phyloP scores from a whole-genome alignment of 1,140 invertebrate species.

The Leptopilina clavipes region DNA sequence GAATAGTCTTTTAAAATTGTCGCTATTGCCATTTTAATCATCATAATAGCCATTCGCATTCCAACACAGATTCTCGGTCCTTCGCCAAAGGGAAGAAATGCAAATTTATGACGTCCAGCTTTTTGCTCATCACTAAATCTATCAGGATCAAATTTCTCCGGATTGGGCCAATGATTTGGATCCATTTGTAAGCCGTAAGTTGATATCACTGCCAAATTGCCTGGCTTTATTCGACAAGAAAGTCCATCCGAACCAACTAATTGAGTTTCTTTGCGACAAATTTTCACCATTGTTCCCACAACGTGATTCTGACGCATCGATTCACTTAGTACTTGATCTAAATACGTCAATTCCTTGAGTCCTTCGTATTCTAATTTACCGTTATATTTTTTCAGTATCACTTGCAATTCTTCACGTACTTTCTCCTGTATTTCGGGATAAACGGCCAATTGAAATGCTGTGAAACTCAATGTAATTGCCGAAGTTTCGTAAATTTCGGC shows the following conservation, averaged over 20 bases:
- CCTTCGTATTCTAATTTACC: no score
- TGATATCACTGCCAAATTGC: conserved; percentile 48
- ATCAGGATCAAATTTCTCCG: conserved; percentile 75
- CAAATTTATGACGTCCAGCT: conserved; percentile 53
- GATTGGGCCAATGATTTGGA: conserved; percentile 72
- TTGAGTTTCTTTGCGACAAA: conserved; percentile 47
- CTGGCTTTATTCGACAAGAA: conserved; percentile 45
- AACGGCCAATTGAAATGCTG: conserved; percentile 39
- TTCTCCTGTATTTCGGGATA: no score
- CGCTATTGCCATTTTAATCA: conserved; percentile 41
- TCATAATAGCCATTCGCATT: conserved; percentile 47
- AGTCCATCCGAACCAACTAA: conserved; percentile 56
- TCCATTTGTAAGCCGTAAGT: conserved; percentile 57
- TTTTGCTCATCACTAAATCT: conserved; percentile 66
- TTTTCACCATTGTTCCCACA: conserved; percentile 37
- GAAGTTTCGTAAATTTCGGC: conserved; percentile 47
- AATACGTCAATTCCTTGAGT: conserved; percentile 52
- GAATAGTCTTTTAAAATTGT: conserved; percentile 29
- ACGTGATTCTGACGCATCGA: conserved; percentile 46
- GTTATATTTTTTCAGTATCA: no score
- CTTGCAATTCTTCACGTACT: no score
- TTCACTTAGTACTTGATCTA: conserved; percentile 55
- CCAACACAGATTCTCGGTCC: conserved; percentile 56
- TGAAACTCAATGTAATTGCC: conserved; percentile 34
- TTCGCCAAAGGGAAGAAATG: conserved; percentile 48